Evolutionary conservation across 2,888 invertebrate species (phyloP).

Genomic region (Hydraecia micacea): DNA sequence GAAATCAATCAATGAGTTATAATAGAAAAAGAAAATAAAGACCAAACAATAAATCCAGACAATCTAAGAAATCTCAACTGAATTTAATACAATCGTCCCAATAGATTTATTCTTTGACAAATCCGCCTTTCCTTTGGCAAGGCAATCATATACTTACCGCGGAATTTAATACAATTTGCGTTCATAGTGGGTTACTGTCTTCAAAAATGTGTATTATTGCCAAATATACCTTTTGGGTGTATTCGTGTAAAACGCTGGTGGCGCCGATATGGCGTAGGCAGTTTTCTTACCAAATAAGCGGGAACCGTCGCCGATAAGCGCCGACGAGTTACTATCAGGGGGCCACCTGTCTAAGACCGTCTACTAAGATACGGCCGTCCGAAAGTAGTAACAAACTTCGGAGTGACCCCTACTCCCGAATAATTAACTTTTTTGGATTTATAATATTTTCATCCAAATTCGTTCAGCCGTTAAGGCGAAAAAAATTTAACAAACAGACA

Average conservation of each 20-base stretch:
- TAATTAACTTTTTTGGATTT: too few species aligned
- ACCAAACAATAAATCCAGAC: conserved; percentile 12
- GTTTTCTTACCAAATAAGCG: not conserved
- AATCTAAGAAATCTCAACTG: conserved; percentile 9
- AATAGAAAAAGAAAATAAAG: not conserved
- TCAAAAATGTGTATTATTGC: conserved; percentile 16
- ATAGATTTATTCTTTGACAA: conserved; percentile 49
- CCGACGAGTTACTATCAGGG: not conserved
- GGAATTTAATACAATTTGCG: conserved; percentile 45
- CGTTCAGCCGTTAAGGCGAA: not conserved
- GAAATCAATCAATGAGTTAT: not conserved
- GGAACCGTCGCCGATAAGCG: not conserved
- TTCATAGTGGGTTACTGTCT: conserved; percentile 15
- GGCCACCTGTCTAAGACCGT: not conserved
- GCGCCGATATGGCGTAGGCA: not conserved
- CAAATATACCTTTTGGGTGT: not conserved
- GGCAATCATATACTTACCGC: conserved; percentile 28
- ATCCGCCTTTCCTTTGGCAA: conserved; percentile 24
- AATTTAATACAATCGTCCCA: conserved; percentile 1
- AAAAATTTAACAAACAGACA: not conserved
- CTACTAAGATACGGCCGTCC: not conserved
- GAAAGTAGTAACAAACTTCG: not conserved
- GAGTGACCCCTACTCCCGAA: too few species aligned
- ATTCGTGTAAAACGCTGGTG: not conserved
- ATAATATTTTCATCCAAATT: not conserved